Base-by-base conservation (phyloP, 2,113 vertebrate genomes). In the Rhea americana region DNA sequence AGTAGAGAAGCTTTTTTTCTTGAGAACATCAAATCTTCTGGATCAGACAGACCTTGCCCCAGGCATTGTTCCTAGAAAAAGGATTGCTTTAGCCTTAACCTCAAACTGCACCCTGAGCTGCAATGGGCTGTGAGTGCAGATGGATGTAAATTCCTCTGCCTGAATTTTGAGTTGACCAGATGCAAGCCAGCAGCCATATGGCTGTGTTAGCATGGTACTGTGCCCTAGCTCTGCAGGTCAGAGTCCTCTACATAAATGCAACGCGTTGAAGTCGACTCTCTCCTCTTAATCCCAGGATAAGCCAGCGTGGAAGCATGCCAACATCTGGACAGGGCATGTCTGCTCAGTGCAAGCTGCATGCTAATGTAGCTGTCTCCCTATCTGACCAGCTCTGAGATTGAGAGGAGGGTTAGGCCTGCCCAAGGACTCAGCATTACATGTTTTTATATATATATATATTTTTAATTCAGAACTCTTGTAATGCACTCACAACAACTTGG, bases 61-160 rank as follows among this genome's bases (percentile, higher is more conserved):
- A 82, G 85, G 93, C 93, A 43, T 28, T 70, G 32, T 91, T 96
- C 93, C 91, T 94, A 94, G 95, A 95, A 95, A 61, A 88, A 79
- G 82, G 19, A 82, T 22, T 92, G 77, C 21, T 90, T 93, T 61
- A 75, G 70, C 77, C 78, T 67, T 94, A 91, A 93, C 92, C 94
- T 86, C 88, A 37, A 81, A 30, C n/a, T 93, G 77, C 86, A 72
- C 86, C 53, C 83, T 75, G 73, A 84, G 48, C 92, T 48, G 62
- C 45, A 53, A 14, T 0, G 0, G 88, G n/a, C 61, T 1, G 0
- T 24, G 93, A 80, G 58, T 79, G 62, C 92, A 96, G 93, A 82
- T 65, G 88, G 90, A 61, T 62, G 35, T 11, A 18, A 75, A 48
- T 78, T 76, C 61, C 62, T 89, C 65, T 4, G 1, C 83, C 70